These are phyloP conservation scores for Pachyramphus minor DNA, from an alignment of 2,113 vertebrate genomes.

Conservation along the genomic window DNA sequence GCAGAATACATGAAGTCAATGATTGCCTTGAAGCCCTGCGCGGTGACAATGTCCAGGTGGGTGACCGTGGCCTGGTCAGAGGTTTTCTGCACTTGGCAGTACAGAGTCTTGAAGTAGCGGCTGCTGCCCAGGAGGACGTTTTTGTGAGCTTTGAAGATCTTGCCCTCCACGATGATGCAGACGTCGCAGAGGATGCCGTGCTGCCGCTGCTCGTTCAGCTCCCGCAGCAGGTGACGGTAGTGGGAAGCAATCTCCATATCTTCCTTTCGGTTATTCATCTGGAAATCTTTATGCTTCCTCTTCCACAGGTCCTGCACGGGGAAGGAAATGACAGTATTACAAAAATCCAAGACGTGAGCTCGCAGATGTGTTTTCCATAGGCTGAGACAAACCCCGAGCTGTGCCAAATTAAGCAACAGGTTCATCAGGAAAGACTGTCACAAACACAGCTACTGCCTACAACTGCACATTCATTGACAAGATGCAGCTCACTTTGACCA, in stretches of 20 bases:
- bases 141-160: slow-evolving; percentile 97
- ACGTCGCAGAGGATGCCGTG: slow-evolving; percentile 96
- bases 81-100: slow-evolving; percentile 96
- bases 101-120: slow-evolving; percentile 97
- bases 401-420: neutral
- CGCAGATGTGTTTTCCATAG: neutral
- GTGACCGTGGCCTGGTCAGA: slow-evolving; percentile 93
- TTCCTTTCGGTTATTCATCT: slow-evolving; percentile 96
- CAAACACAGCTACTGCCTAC: neutral
- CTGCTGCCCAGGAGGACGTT: slow-evolving; percentile 96
- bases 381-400: neutral
- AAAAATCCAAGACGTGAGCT: neutral
- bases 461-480: neutral
- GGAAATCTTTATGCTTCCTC: slow-evolving; percentile 77
- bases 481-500: neutral
- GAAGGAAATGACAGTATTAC: neutral
- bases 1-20: slow-evolving; percentile 99
- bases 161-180: slow-evolving; percentile 94
- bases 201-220: slow-evolving; percentile 95
- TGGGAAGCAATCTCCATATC: slow-evolving; percentile 99
- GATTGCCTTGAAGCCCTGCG: slow-evolving; percentile 96
- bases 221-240: slow-evolving; percentile 93
- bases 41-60: slow-evolving; percentile 95
- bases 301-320: slow-evolving; percentile 77
- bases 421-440: neutral